Conservation (phyloP, 1,140 invertebrate genomes). For the Panulirus ornatus region DNA sequence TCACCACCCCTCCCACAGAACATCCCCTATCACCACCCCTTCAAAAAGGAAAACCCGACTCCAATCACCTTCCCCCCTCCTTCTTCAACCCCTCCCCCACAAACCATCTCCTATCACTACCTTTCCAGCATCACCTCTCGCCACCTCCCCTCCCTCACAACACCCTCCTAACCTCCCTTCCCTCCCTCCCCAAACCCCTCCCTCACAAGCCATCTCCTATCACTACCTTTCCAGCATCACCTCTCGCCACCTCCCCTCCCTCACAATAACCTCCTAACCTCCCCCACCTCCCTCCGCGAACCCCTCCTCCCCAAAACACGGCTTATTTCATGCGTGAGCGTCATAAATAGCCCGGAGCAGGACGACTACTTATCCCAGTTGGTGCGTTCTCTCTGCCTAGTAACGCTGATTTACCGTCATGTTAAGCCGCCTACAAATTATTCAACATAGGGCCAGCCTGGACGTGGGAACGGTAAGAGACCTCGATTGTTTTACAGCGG, state of each 20-base stretch:
- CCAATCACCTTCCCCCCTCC: not conserved
- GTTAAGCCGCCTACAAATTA: constrained; percentile 65
- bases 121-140: not conserved
- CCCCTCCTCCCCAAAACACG: not conserved
- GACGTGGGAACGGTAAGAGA: not conserved
- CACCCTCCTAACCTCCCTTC: not conserved
- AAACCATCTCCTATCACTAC: not conserved
- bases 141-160: no score
- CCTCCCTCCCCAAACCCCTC: not conserved
- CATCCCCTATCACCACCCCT: not conserved
- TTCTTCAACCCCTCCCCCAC: not conserved
- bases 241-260: not conserved
- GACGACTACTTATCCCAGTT: constrained; percentile 51
- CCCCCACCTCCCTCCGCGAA: not conserved
- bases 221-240: not conserved
- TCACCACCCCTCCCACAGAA: not conserved
- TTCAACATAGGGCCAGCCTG: constrained; percentile 32
- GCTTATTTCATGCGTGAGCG: constrained; percentile 45
- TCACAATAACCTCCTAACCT: not conserved
- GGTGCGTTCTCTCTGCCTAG: constrained; percentile 27
- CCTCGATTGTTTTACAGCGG: constrained; percentile 22
- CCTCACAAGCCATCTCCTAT: not conserved
- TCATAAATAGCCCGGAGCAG: constrained; percentile 25
- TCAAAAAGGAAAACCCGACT: no score
- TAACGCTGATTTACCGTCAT: constrained; percentile 64